These are phyloP conservation scores for Gavia stellata DNA, from an alignment of 2,113 vertebrate species.

Conservation along the genomic window DNA sequence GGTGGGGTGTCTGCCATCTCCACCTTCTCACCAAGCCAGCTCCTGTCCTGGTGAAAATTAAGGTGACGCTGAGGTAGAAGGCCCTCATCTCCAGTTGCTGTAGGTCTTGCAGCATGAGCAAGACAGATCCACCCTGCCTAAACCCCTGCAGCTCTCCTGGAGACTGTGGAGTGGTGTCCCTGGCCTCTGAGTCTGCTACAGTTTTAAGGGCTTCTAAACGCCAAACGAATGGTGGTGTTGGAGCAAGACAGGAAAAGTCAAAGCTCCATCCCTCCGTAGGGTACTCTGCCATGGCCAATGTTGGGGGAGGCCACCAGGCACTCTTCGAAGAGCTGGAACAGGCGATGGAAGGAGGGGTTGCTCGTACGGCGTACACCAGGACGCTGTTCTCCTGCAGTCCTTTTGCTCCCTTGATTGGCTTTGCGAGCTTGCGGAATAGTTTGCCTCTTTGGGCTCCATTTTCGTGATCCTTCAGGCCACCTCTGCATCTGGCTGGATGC, in stretches of 20 bases:
- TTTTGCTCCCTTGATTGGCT: not conserved
- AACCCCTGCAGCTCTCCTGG: not conserved
- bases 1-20: not conserved
- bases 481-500: not conserved
- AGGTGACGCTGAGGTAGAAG: not conserved
- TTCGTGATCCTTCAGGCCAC: not conserved
- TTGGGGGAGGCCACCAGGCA: not conserved
- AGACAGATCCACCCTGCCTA: no score
- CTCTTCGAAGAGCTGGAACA: not conserved
- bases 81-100: not conserved
- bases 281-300: accelerated
- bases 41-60: not conserved
- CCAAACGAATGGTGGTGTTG: not conserved
- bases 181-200: not conserved
- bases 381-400: not conserved
- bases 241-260: not conserved
- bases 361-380: not conserved
- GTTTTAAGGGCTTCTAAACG: not conserved
- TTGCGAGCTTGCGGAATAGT: not conserved
- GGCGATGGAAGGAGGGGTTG: not conserved
- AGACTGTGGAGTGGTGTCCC: not conserved
- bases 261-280: not conserved
- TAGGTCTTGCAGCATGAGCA: not conserved
- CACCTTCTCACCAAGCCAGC: not conserved
- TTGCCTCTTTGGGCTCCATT: not conserved